These are phyloP conservation scores for Falco naumanni DNA, from an alignment of 2,797 vertebrate genomes.

Conservation along the genomic window DNA sequence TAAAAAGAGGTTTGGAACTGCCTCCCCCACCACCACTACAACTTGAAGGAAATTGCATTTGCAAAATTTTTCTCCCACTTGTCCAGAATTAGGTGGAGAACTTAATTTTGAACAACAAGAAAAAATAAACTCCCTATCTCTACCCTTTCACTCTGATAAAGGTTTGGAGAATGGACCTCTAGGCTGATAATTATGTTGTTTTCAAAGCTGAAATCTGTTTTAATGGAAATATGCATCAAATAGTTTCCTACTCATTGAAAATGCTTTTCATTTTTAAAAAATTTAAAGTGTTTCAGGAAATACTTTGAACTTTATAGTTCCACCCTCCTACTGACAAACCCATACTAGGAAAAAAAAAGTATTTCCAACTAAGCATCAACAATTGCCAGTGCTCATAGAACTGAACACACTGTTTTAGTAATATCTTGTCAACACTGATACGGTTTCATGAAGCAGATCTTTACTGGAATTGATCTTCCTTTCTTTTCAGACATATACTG, in stretches of 20 bases:
- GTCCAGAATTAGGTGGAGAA: background rate
- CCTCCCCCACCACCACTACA: too few species aligned
- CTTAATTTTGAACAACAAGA: background rate
- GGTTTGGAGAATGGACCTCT: background rate
- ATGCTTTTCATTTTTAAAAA: background rate
- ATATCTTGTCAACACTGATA: background rate
- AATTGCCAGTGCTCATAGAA: background rate
- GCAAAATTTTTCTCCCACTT: background rate
- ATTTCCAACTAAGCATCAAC: background rate
- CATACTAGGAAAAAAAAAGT: background rate
- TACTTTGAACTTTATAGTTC: slow-evolving; percentile 1
- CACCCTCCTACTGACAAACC: background rate
- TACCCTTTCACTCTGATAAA: background rate
- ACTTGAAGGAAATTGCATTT: background rate
- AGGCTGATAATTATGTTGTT: background rate
- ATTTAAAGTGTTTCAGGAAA: background rate
- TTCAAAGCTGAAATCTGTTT: background rate
- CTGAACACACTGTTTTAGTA: background rate
- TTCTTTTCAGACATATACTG: background rate
- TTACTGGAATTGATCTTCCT: background rate
- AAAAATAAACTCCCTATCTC: background rate
- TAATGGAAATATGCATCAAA: background rate
- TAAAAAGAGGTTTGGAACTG: background rate
- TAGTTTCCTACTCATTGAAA: background rate
- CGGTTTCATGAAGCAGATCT: background rate